Evolutionary conservation across 2,888 invertebrate genomes (phyloP).

Genomic region (Lasioglossum villosulum): DNA sequence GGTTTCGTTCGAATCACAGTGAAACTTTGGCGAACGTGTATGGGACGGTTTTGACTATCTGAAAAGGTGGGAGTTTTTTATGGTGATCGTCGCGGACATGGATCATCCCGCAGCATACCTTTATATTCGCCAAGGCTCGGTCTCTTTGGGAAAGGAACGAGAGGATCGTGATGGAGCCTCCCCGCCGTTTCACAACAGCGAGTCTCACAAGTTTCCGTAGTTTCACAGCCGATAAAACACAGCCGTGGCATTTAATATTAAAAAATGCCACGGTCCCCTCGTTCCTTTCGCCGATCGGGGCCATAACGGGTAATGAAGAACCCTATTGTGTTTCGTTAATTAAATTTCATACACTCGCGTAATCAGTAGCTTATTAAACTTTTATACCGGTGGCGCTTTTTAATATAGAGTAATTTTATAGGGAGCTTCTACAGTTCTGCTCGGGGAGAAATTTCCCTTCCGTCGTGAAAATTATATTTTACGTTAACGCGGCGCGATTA

Average conservation of each 20-base stretch:
- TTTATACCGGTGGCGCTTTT: not conserved
- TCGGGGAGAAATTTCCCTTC: not conserved
- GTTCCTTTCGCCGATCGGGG: not conserved
- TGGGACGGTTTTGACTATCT: constrained; percentile 31
- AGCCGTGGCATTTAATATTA: constrained; percentile 41
- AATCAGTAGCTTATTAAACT: constrained; percentile 41
- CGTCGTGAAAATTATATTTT: not conserved
- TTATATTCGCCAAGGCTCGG: constrained; percentile 18
- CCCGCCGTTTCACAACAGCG: not conserved
- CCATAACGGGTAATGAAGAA: not conserved
- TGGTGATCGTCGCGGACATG: constrained; percentile 21
- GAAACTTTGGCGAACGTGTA: constrained; percentile 39
- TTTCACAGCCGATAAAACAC: constrained; percentile 41
- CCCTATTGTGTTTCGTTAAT: constrained; percentile 41
- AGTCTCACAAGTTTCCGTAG: constrained; percentile 11
- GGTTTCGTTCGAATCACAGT: constrained; percentile 57
- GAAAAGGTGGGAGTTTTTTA: constrained; percentile 49
- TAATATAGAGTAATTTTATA: constrained; percentile 24
- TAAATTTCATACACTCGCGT: constrained; percentile 39
- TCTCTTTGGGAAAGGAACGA: not conserved
- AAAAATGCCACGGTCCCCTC: constrained; percentile 2
- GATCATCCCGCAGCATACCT: constrained; percentile 22
- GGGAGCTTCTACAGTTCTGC: not conserved
- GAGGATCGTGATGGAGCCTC: not conserved
- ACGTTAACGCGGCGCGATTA: not conserved